Percentiles rank a stretch among this genome's conserved stretches.
Conservation (phyloP, 2,797 vertebrate genomes). For the Bradypodion pumilum region DNA sequence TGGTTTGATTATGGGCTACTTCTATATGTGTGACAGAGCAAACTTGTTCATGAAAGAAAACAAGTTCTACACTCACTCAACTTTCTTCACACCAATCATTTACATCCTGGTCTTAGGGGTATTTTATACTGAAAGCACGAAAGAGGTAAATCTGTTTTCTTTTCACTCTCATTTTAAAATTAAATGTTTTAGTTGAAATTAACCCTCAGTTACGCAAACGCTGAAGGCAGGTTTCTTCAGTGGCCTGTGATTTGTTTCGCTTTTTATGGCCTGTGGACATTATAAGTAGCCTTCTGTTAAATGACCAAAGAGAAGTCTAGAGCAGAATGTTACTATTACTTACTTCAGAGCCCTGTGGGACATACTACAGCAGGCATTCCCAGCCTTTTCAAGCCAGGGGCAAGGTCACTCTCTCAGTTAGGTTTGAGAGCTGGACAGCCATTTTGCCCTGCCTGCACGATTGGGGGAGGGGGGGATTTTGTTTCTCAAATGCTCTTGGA, state of each 20-base stretch:
- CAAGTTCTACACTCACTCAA: conserved; percentile 96
- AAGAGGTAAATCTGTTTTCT: conserved; percentile 84
- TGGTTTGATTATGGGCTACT: conserved; percentile 96
- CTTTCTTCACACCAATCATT: conserved; percentile 96
- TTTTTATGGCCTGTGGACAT: background rate
- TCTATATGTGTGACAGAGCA: conserved; percentile 96
- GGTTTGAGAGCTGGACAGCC: too few species aligned
- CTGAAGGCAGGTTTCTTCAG: background rate
- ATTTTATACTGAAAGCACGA: conserved; percentile 95
- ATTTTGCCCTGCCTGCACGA: too few species aligned
- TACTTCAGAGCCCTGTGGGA: background rate
- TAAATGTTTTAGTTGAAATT: conserved; percentile 13
- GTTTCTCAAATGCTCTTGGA: too few species aligned
- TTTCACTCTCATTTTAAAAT: conserved; percentile 23
- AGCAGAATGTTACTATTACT: background rate
- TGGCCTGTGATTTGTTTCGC: background rate
- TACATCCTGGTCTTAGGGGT: conserved; percentile 94
- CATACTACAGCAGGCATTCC: background rate
- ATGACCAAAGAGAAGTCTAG: background rate
- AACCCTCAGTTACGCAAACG: conserved; percentile 14
- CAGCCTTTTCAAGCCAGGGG: too few species aligned
- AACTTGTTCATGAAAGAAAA: conserved; percentile 99
- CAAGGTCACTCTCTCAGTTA: too few species aligned
- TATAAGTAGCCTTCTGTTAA: background rate
- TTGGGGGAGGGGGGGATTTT: too few species aligned